Percentiles rank a stretch among this genome's conserved stretches.
These are phyloP conservation scores for Lepus timidus DNA, from an alignment of 2,113 vertebrate species.

Conservation along the genomic window DNA sequence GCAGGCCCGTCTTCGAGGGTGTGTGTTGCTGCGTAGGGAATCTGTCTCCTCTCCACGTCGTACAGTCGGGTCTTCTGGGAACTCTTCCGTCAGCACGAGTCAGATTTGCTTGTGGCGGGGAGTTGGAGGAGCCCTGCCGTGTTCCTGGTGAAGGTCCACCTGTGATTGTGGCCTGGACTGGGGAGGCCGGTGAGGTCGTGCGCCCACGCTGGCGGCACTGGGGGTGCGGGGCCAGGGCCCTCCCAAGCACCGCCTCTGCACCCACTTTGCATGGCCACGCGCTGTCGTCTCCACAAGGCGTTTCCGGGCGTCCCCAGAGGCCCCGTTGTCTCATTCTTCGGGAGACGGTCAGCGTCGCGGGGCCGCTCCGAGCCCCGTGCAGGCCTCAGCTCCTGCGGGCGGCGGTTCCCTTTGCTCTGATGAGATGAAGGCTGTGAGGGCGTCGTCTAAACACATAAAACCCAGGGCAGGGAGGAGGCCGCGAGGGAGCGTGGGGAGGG, in stretches of 20 bases:
- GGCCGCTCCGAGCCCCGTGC: not conserved
- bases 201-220: not conserved
- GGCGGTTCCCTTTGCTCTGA: not conserved
- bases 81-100: not conserved
- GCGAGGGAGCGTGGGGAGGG: not conserved
- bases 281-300: not conserved
- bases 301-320: not conserved
- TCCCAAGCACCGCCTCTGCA: not conserved
- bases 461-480: not conserved
- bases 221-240: too few relatives aligned
- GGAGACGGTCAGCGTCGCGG: not conserved
- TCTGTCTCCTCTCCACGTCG: too few relatives aligned
- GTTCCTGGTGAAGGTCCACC: not conserved
- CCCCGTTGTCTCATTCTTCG: not conserved
- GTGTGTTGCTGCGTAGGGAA: not conserved
- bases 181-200: not conserved
- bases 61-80: too few relatives aligned
- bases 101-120: not conserved
- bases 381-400: fast-evolving
- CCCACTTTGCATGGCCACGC: fast-evolving
- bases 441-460: conserved; percentile 52
- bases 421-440: not conserved
- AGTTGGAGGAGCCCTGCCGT: not conserved
- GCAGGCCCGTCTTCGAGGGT: not conserved
- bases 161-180: not conserved